Evolutionary conservation across 2,888 invertebrate genomes (phyloP), one percentile per base, ranked within the genome.

Genomic region (Furcula furcula): DNA sequence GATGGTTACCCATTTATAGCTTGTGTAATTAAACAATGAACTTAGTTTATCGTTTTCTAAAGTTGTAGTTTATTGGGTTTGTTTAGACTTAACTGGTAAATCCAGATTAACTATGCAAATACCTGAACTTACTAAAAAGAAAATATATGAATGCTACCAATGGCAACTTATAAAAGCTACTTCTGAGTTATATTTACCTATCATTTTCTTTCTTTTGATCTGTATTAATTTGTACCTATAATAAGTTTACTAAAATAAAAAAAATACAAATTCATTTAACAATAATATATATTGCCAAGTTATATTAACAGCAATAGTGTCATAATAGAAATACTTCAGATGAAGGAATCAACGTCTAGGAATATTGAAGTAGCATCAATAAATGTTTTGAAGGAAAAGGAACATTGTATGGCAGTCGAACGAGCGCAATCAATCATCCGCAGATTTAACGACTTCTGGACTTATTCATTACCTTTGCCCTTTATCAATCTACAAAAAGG

Each of bases 321-420:
- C 7, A 31, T 36, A 31, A 42, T 40, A 34, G 34, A 37, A 34
- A 40, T 38, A 50, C 40, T 12, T 34, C 29, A 18, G 26, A 41
- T 35, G 41, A 35, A 33, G 25, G 31, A 31, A n/a, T n/a, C n/a
- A 25, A 21, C 7, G 32, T 34, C 25, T 38, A 31, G 12, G 13
- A 25, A 31, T 12, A 10, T 20, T 26, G 30, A 21, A 27, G 31
- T 45, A 25, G 34, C 41, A 49, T 52, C 42, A 45, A 53, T 50
- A 50, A n/a, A 49, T 40, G 22, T 45, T 28, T 42, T 40, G 39
- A 52, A 45, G 40, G 47, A 37, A 42, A 36, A 34, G 38, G 40
- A 44, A 50, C 41, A 34, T 21, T 31, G 34, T 31, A 34, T 37
- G 28, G 27, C 37, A 34, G 28, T 12, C 22, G 34, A 21, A 29